phyloP scores from a whole-genome alignment of 1,140 invertebrate species.

The Macrosteles quadrilineatus region DNA sequence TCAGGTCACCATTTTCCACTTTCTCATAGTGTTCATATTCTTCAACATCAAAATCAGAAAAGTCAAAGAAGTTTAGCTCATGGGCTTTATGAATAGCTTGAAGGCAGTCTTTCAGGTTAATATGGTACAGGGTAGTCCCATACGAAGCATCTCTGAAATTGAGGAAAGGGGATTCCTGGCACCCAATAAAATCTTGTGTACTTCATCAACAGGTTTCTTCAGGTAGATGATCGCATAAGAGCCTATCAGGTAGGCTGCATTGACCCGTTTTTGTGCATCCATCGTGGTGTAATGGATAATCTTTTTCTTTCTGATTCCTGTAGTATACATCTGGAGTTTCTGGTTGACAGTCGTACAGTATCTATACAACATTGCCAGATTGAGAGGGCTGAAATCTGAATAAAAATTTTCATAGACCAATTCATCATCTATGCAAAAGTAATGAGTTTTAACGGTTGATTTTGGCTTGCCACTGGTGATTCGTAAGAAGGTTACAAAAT shows the following conservation, averaged over 20 bases:
- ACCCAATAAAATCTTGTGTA: slow-evolving; percentile 72
- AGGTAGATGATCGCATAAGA: slow-evolving; percentile 88
- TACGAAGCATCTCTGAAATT: slow-evolving; percentile 86
- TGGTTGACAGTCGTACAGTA: slow-evolving; percentile 91
- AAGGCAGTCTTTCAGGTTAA: slow-evolving; percentile 85
- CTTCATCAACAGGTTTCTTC: slow-evolving; percentile 80
- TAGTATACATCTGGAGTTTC: slow-evolving; percentile 64
- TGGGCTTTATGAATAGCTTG: slow-evolving; percentile 90
- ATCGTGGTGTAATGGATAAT: slow-evolving; percentile 91
- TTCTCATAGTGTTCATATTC: slow-evolving; percentile 96
- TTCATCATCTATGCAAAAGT: slow-evolving; percentile 91
- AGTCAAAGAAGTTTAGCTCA: slow-evolving; percentile 89
- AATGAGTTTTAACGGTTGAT: slow-evolving; percentile 85
- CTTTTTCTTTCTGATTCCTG: slow-evolving; percentile 64
- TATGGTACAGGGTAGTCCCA: slow-evolving; percentile 78
- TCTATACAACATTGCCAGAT: slow-evolving; percentile 92
- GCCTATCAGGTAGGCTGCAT: slow-evolving; percentile 73
- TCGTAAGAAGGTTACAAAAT: slow-evolving; percentile 88
- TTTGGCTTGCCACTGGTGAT: slow-evolving; percentile 72
- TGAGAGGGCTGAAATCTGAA: slow-evolving; percentile 96
- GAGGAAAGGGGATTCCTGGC: slow-evolving; percentile 70
- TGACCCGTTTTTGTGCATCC: slow-evolving; percentile 70
- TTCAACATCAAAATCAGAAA: slow-evolving; percentile 90
- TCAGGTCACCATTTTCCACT: slow-evolving; percentile 98
- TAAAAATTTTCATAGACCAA: slow-evolving; percentile 97